phyloP scores from a whole-genome alignment of 2,888 invertebrate genomes.

The Stenchaetothrips biformis region DNA sequence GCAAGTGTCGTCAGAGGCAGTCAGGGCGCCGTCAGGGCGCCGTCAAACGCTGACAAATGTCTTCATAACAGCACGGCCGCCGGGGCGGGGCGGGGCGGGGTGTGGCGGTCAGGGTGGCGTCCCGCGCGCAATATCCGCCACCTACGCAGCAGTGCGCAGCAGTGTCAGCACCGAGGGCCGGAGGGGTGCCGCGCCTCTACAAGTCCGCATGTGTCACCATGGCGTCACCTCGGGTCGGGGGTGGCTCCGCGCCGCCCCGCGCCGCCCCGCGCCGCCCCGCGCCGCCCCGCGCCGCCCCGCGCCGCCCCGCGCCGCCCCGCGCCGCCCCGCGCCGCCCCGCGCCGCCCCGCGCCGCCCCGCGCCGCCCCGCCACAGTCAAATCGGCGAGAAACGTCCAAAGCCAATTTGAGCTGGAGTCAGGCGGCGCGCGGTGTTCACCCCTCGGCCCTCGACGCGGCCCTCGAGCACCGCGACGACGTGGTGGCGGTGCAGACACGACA shows the following conservation, averaged over 20 bases:
- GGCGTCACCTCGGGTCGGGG: neutral
- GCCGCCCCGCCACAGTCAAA: neutral
- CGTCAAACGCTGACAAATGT: constrained; percentile 18
- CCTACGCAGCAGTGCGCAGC: neutral
- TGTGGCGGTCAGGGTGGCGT: neutral
- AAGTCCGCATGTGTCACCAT: neutral
- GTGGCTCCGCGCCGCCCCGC: neutral
- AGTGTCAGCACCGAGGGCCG: neutral
- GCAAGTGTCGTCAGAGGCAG: neutral
- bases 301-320: neutral
- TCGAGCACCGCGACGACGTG: too few species aligned
- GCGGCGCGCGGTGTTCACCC: too few species aligned
- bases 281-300: neutral
- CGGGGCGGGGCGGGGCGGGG: neutral
- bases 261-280: neutral
- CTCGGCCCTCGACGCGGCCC: too few species aligned
- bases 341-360: neutral
- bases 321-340: neutral
- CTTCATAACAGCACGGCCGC: constrained; percentile 9
- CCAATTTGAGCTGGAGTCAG: too few species aligned
- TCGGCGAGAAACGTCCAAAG: neutral
- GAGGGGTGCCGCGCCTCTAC: neutral
- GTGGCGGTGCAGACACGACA: neutral
- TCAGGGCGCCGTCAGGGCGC: neutral
- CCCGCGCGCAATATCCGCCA: neutral